A percentile compares a stretch with the other conserved stretches of the same genome.
Evolutionary conservation across 2,888 invertebrate genomes (phyloP).

Genomic region (Cataglyphis altisquamis): DNA sequence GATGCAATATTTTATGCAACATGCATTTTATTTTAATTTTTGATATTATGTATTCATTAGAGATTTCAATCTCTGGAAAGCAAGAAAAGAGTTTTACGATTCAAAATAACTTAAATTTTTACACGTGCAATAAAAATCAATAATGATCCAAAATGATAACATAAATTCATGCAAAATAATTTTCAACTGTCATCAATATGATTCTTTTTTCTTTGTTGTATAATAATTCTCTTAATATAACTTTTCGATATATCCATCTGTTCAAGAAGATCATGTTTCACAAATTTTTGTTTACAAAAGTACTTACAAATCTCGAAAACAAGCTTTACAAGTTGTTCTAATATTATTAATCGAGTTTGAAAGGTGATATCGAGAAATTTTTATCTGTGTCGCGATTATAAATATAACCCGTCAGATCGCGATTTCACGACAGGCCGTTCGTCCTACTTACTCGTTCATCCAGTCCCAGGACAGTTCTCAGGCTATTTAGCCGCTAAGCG

Average conservation of each 20-base stretch:
- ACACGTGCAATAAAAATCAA: background rate
- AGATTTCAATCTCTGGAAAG: background rate
- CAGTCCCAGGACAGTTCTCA: conserved; percentile 56
- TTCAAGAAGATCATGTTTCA: background rate
- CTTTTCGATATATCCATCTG: background rate
- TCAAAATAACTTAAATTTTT: background rate
- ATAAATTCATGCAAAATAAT: background rate
- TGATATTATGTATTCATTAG: background rate
- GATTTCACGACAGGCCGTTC: conserved; percentile 54
- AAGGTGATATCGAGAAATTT: background rate
- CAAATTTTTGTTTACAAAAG: background rate
- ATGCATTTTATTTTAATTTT: background rate
- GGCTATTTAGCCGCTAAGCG: conserved; percentile 62
- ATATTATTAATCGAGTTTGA: background rate
- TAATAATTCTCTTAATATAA: conserved; percentile 14
- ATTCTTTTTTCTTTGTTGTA: background rate
- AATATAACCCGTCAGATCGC: conserved; percentile 35
- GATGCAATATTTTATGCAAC: background rate
- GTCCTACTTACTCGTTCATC: conserved; percentile 62
- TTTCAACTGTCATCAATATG: background rate
- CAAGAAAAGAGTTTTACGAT: background rate
- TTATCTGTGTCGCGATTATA: background rate
- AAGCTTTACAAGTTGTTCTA: background rate
- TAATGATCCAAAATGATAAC: background rate
- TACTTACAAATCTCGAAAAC: background rate